Evolutionary conservation across 2,888 invertebrate genomes (phyloP).

Genomic region (Brassicogethes aeneus): DNA sequence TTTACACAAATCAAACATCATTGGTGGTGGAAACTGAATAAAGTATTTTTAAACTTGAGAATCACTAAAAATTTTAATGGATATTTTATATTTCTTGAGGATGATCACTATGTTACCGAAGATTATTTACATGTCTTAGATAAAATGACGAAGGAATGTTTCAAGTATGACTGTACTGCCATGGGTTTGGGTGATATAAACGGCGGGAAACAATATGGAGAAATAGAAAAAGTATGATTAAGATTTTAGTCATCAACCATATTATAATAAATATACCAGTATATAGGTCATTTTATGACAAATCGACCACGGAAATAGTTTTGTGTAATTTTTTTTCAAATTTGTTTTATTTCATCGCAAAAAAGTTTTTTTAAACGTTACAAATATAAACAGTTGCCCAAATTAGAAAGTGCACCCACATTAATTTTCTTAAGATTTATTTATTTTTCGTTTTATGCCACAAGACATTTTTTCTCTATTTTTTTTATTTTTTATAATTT

Average conservation of each 20-base stretch:
- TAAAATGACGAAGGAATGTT: conserved; percentile 34
- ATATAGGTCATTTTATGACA: neutral
- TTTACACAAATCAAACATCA: conserved; percentile 56
- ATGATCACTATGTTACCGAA: conserved; percentile 53
- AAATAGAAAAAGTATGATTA: neutral
- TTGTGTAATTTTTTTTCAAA: too few relatives aligned
- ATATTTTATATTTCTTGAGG: conserved; percentile 48
- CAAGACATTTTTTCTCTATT: too few relatives aligned
- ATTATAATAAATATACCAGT: neutral
- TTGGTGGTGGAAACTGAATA: conserved; percentile 57
- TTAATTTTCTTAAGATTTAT: too few relatives aligned
- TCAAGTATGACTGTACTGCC: neutral
- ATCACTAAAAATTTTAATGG: conserved; percentile 40
- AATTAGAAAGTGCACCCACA: too few relatives aligned
- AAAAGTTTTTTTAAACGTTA: too few relatives aligned
- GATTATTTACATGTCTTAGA: conserved; percentile 47
- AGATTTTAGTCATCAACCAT: neutral
- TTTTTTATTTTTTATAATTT: too few relatives aligned
- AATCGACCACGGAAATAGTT: too few relatives aligned
- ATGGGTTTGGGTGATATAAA: neutral
- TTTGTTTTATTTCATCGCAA: too few relatives aligned
- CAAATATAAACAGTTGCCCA: too few relatives aligned
- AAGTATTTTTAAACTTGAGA: conserved; percentile 44
- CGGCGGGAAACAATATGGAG: neutral
- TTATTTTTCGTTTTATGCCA: too few relatives aligned